Conservation (phyloP, 2,113 vertebrate species). For the Bubalus kerabau region DNA sequence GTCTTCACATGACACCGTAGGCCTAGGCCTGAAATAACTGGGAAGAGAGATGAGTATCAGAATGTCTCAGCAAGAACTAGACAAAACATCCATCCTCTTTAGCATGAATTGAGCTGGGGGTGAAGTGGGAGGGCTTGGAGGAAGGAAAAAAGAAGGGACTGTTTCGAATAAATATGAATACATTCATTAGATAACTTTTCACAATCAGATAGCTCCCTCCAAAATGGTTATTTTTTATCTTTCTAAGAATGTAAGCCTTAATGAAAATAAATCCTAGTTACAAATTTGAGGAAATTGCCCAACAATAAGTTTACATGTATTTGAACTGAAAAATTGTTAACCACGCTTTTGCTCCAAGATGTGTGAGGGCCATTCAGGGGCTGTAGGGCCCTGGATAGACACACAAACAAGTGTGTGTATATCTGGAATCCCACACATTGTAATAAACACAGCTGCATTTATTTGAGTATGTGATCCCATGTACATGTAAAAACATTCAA, state of each 20-base stretch:
- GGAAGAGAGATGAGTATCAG: slow-evolving; percentile 39
- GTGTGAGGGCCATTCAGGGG: slow-evolving; percentile 23
- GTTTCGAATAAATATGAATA: slow-evolving; percentile 49
- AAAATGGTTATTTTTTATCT: slow-evolving; percentile 40
- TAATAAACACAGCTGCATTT: slow-evolving; percentile 87
- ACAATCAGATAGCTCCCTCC: slow-evolving; percentile 28
- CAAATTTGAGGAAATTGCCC: slow-evolving; percentile 41
- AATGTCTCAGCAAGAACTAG: slow-evolving; percentile 49
- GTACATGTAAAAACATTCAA: slow-evolving; percentile 82
- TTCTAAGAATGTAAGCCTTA: slow-evolving; percentile 56
- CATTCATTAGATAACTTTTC: slow-evolving; percentile 52
- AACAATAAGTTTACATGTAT: slow-evolving; percentile 63
- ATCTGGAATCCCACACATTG: slow-evolving; percentile 74
- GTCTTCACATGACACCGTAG: slow-evolving; percentile 19
- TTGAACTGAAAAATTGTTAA: slow-evolving; percentile 65
- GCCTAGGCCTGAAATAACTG: slow-evolving; percentile 28
- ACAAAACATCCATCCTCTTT: slow-evolving; percentile 21
- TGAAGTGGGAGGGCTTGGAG: slow-evolving; percentile 4
- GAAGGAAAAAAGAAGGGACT: slow-evolving; percentile 9
- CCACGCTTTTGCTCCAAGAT: slow-evolving; percentile 67
- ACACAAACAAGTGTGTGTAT: slow-evolving; percentile 67
- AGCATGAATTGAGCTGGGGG: slow-evolving; percentile 31
- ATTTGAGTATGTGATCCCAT: slow-evolving; percentile 82
- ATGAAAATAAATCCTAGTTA: slow-evolving; percentile 32
- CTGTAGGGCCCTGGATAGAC: slow-evolving; percentile 66